These are phyloP conservation scores for Rallus limicola DNA, from an alignment of 2,113 vertebrate species.

Conservation along the genomic window DNA sequence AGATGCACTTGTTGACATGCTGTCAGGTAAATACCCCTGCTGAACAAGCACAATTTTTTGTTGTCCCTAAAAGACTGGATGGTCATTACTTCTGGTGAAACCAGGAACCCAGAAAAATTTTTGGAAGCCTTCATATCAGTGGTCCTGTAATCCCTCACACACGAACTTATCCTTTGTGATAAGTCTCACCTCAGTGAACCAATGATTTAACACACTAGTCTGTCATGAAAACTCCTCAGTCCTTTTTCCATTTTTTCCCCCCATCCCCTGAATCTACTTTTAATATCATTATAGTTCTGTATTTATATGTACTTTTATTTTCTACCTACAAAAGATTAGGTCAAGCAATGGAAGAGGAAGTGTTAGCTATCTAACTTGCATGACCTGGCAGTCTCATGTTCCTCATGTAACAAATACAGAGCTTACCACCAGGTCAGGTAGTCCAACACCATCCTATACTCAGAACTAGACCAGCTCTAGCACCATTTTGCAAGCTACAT, in stretches of 20 bases:
- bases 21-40: background rate
- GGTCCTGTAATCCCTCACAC: background rate
- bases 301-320: background rate
- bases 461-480: background rate
- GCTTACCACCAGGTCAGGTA: background rate
- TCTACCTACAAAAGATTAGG: background rate
- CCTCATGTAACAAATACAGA: background rate
- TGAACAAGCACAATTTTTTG: background rate
- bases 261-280: background rate
- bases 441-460: background rate
- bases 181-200: background rate
- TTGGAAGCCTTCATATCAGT: background rate
- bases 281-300: background rate
- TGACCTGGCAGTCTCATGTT: background rate
- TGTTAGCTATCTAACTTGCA: background rate
- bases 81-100: background rate
- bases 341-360: background rate
- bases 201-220: background rate
- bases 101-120: background rate
- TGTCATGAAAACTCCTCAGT: background rate
- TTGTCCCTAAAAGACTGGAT: background rate
- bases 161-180: background rate
- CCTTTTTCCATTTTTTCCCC: background rate
- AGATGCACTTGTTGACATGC: background rate
- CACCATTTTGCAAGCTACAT: background rate